Conservation (phyloP, 2,888 invertebrate species). For the Lysandra coridon region DNA sequence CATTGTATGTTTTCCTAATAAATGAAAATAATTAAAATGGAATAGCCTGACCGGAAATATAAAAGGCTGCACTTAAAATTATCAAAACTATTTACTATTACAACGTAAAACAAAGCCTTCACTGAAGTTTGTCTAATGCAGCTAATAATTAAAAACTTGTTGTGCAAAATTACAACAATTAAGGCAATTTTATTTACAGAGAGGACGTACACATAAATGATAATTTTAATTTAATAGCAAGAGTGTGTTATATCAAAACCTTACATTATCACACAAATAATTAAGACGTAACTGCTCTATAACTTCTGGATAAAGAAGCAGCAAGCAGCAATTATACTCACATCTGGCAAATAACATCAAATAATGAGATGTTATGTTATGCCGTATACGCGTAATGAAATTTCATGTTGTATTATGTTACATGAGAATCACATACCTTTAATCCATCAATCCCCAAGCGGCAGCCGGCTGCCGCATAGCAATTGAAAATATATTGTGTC, state of each 20-base stretch:
- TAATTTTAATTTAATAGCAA: not conserved
- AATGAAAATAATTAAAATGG: too few relatives aligned
- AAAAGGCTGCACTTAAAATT: too few relatives aligned
- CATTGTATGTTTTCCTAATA: too few relatives aligned
- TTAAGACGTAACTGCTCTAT: not conserved
- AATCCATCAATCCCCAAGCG: too few relatives aligned
- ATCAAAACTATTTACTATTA: too few relatives aligned
- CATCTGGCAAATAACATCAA: conserved; percentile 20
- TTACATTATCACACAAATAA: not conserved
- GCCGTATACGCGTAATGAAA: not conserved
- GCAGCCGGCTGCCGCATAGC: too few relatives aligned
- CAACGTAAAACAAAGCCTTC: too few relatives aligned
- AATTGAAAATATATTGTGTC: too few relatives aligned
- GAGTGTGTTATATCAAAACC: not conserved
- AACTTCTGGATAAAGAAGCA: not conserved
- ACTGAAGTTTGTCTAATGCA: too few relatives aligned
- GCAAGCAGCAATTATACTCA: not conserved
- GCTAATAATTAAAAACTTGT: not conserved
- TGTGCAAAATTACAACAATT: not conserved
- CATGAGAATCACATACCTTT: not conserved
- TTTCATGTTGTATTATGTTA: not conserved
- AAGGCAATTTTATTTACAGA: too few relatives aligned
- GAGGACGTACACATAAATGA: not conserved
- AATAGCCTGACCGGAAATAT: too few relatives aligned
- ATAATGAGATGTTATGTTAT: conserved; percentile 6